These are phyloP conservation scores for Myotis daubentonii DNA, from an alignment of 2,797 vertebrate species.

Conservation along the genomic window DNA sequence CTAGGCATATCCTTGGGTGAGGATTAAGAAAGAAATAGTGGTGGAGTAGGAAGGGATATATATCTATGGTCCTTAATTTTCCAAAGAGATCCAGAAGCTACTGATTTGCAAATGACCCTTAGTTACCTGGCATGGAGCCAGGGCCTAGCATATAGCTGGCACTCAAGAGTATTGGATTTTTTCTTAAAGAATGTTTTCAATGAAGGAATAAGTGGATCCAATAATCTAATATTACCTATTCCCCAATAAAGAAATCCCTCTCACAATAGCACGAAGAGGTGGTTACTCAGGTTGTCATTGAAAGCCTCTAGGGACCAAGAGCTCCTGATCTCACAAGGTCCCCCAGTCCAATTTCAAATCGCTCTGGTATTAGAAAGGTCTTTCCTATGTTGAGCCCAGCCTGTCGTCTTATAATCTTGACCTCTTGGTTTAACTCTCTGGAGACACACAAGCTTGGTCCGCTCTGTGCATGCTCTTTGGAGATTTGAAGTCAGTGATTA, in stretches of 20 bases:
- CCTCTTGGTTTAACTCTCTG: not conserved
- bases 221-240: not conserved
- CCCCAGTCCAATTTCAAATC: not conserved
- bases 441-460: not conserved
- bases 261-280: not conserved
- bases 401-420: not conserved
- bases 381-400: not conserved
- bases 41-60: not conserved
- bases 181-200: not conserved
- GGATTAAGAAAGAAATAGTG: not conserved
- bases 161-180: not conserved
- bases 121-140: not conserved
- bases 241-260: not conserved
- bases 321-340: not conserved
- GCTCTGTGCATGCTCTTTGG: not conserved
- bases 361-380: not conserved
- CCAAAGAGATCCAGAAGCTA: not conserved
- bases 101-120: not conserved
- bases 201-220: not conserved
- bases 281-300: not conserved
- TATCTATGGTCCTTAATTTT: not conserved
- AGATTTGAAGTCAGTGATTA: constrained; percentile 1
- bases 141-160: not conserved
- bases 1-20: not conserved
- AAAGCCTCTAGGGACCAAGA: not conserved